These are phyloP conservation scores for Zenarchopterus dispar DNA, from an alignment of 2,797 vertebrate species.

Conservation along the genomic window DNA sequence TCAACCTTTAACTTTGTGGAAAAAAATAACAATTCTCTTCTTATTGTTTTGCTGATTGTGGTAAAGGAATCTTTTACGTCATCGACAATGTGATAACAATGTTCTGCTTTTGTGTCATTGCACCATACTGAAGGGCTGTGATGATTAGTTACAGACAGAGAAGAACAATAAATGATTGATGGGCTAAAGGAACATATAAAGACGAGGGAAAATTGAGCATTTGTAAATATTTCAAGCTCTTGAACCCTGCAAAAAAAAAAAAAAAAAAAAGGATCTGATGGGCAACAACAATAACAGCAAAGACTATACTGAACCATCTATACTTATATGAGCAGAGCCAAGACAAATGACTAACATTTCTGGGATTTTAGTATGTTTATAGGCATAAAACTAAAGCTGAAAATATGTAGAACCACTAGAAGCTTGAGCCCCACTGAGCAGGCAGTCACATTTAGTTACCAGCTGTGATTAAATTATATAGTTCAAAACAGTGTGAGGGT, in stretches of 20 bases:
- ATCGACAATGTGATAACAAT: constrained; percentile 66
- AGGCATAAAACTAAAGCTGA: too few relatives aligned
- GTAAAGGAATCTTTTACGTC: constrained; percentile 74
- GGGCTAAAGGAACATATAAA: constrained; percentile 64
- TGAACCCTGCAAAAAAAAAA: constrained; percentile 61
- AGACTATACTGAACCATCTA: constrained; percentile 50
- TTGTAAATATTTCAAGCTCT: constrained; percentile 76
- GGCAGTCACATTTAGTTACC: too few relatives aligned
- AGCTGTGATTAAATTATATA: too few relatives aligned
- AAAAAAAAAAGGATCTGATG: constrained; percentile 69
- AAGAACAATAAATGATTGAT: constrained; percentile 64
- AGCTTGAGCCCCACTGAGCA: too few relatives aligned
- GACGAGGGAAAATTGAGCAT: constrained; percentile 64
- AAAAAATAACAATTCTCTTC: constrained; percentile 37
- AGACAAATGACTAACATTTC: too few relatives aligned
- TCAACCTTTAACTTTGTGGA: constrained; percentile 56
- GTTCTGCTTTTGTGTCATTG: constrained; percentile 66
- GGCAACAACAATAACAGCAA: constrained; percentile 59
- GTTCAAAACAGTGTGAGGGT: too few relatives aligned
- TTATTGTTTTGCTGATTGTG: constrained; percentile 65
- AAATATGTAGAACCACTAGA: too few relatives aligned
- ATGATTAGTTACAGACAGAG: constrained; percentile 59
- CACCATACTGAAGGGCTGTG: constrained; percentile 67
- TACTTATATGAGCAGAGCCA: too few relatives aligned
- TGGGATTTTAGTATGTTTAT: too few relatives aligned